A percentile compares a stretch with the other conserved stretches of the same genome.
phyloP scores from a whole-genome alignment of 1,140 invertebrate species.

The Diabrotica virgifera region DNA sequence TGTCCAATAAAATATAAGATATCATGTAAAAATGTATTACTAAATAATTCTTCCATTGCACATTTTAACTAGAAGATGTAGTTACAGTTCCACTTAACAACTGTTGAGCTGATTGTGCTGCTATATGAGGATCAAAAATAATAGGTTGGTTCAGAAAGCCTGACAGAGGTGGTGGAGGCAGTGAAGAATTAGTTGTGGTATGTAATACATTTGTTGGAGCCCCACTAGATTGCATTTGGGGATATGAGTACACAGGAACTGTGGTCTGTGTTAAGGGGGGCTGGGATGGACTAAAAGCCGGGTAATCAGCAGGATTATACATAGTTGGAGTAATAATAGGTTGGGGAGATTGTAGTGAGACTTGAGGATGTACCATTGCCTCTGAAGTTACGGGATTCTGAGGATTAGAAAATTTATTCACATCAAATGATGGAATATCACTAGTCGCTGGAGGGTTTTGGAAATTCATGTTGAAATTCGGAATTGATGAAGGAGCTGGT shows the following conservation, averaged over 20 bases:
- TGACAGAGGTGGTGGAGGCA: constrained; percentile 16
- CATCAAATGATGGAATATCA: constrained; percentile 15
- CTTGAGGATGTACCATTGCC: neutral
- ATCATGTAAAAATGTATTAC: neutral
- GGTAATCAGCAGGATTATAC: constrained; percentile 19
- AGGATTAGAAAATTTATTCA: constrained; percentile 20
- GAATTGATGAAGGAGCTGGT: constrained; percentile 14
- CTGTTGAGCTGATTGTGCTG: constrained; percentile 45
- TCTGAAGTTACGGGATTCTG: constrained; percentile 1
- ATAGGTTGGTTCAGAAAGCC: constrained; percentile 25
- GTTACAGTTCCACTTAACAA: constrained; percentile 36
- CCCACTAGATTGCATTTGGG: constrained; percentile 16
- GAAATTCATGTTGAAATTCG: constrained; percentile 10
- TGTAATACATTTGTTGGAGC: neutral
- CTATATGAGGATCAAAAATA: constrained; percentile 45
- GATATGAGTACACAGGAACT: constrained; percentile 15
- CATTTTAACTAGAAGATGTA: constrained; percentile 9
- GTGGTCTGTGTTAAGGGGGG: neutral
- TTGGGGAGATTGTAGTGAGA: constrained; percentile 12
- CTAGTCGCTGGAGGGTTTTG: constrained; percentile 6
- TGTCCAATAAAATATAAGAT: neutral
- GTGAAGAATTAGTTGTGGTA: constrained; percentile 7
- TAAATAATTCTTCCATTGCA: neutral
- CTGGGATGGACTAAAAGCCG: neutral
- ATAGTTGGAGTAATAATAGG: neutral